Evolutionary conservation across 2,113 vertebrate genomes (phyloP).

Genomic region (Lonchura striata): DNA sequence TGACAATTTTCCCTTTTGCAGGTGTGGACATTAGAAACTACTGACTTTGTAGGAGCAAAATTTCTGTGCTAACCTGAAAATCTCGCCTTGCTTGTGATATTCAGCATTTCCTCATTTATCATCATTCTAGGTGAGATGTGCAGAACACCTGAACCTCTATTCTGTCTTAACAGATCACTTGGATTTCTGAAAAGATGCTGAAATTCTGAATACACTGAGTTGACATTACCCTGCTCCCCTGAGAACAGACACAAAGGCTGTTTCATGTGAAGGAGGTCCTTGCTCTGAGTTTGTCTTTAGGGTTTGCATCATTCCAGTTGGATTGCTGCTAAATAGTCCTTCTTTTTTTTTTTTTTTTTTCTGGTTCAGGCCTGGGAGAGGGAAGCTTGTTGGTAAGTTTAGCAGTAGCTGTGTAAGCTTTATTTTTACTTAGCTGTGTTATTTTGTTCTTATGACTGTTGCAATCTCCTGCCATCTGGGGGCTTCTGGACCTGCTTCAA

Average conservation of each 20-base stretch:
- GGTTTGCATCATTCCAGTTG: background rate
- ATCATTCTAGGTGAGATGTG: background rate
- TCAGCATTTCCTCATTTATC: background rate
- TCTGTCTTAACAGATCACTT: background rate
- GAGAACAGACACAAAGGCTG: background rate
- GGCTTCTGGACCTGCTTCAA: conserved; percentile 57
- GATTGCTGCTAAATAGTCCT: background rate
- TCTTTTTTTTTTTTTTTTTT: too few relatives aligned
- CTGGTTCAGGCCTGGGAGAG: background rate
- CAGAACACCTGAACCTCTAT: background rate
- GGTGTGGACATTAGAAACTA: background rate
- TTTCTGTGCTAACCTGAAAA: background rate
- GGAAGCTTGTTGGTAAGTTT: background rate
- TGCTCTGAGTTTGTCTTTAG: background rate
- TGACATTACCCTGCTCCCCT: background rate
- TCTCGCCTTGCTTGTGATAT: background rate
- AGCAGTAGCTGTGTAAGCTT: conserved; percentile 38
- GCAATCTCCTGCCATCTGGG: conserved; percentile 51
- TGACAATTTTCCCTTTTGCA: background rate
- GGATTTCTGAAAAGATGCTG: background rate
- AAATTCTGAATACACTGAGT: background rate
- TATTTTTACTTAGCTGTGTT: conserved; percentile 51
- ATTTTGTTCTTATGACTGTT: conserved; percentile 55
- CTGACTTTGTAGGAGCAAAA: background rate
- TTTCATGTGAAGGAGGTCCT: background rate